Percentiles rank a stretch among this genome's conserved stretches.
These are phyloP conservation scores for Crossocerus cetratus DNA, from an alignment of 2,888 invertebrate genomes.

Conservation along the genomic window DNA sequence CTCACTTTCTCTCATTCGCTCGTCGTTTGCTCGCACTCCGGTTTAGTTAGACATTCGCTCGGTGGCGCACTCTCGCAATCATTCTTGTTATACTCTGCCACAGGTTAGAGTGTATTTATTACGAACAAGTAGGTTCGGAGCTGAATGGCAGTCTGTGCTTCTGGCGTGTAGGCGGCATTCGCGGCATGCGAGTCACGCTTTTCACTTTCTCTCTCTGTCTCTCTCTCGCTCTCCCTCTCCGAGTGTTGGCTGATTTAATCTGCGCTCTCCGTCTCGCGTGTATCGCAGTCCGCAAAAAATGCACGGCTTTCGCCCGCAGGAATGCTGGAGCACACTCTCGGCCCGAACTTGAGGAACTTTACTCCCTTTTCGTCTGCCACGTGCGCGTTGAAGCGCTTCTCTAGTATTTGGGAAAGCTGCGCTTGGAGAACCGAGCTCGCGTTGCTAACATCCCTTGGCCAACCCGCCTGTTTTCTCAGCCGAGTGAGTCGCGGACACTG, in stretches of 20 bases:
- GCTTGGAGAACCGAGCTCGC: too few species aligned
- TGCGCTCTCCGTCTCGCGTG: too few species aligned
- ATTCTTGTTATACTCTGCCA: slow-evolving; percentile 25
- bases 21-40: slow-evolving; percentile 3
- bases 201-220: not conserved
- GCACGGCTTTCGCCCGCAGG: not conserved
- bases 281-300: not conserved
- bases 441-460: too few species aligned
- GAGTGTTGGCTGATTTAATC: too few species aligned
- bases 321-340: slow-evolving; percentile 50
- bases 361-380: slow-evolving; percentile 19
- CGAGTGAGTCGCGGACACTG: too few species aligned
- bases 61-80: not conserved
- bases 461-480: too few species aligned
- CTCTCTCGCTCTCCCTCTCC: not conserved
- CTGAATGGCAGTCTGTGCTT: slow-evolving; percentile 68
- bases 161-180: slow-evolving; percentile 50
- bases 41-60: too few species aligned
- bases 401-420: too few species aligned
- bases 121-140: slow-evolving; percentile 56
- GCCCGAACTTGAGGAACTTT: slow-evolving; percentile 61
- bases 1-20: not conserved
- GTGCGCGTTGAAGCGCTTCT: not conserved
- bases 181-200: slow-evolving; percentile 19
- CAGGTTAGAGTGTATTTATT: slow-evolving; percentile 48